Evolutionary conservation across 2,888 invertebrate genomes (phyloP).

Genomic region (Scrobipalpa atriplicella): DNA sequence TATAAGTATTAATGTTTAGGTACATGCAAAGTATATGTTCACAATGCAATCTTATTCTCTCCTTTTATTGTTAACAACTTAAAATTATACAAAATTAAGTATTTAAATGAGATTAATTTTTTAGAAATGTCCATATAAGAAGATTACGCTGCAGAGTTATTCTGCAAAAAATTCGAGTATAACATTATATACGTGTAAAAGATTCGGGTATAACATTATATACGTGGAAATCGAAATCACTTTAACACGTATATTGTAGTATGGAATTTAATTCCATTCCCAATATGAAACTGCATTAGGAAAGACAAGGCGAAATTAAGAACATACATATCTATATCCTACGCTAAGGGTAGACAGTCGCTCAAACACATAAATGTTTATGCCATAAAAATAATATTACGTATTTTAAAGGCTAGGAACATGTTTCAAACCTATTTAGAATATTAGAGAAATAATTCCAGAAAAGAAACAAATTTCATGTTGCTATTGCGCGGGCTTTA

Average conservation of each 20-base stretch:
- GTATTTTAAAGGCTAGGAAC: constrained; percentile 63
- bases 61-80: constrained; percentile 75
- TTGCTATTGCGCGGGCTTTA: constrained; percentile 31
- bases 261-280: constrained; percentile 66
- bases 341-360: constrained; percentile 42
- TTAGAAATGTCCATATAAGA: constrained; percentile 24
- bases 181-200: constrained; percentile 23
- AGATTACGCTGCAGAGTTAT: constrained; percentile 27
- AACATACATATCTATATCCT: constrained; percentile 39
- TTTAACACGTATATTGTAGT: constrained; percentile 12
- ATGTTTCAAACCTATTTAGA: constrained; percentile 48
- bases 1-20: constrained; percentile 55
- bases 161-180: constrained; percentile 19
- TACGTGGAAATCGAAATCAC: constrained; percentile 14
- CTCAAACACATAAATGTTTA: constrained; percentile 10
- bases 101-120: constrained; percentile 38
- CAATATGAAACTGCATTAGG: constrained; percentile 32
- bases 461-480: constrained; percentile 1
- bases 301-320: constrained; percentile 35
- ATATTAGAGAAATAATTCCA: constrained; percentile 28
- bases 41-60: constrained; percentile 81
- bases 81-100: constrained; percentile 58
- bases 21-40: constrained; percentile 70
- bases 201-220: background rate
- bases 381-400: constrained; percentile 56